Percentiles rank a stretch among this genome's conserved stretches.
These are phyloP conservation scores for Fragum sueziense DNA, from an alignment of 2,888 invertebrate species.

Conservation along the genomic window DNA sequence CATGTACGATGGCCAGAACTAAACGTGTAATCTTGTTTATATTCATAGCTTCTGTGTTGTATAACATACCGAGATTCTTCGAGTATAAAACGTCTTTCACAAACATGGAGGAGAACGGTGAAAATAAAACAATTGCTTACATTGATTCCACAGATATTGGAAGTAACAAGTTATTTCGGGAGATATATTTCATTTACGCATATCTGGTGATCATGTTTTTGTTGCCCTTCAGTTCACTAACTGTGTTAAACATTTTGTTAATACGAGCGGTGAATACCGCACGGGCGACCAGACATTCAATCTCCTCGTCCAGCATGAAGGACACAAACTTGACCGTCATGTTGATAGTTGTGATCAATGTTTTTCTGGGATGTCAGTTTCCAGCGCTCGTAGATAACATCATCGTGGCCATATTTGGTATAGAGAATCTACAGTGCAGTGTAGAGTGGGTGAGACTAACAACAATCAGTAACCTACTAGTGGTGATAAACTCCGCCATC, in stretches of 20 bases:
- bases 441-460: constrained; percentile 69
- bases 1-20: constrained; percentile 94
- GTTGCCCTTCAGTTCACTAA: constrained; percentile 76
- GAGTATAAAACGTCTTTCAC: constrained; percentile 78
- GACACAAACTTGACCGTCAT: constrained; percentile 98
- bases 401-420: constrained; percentile 72
- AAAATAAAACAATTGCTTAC: constrained; percentile 64
- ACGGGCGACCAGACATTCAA: constrained; percentile 64
- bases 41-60: constrained; percentile 90
- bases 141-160: constrained; percentile 74
- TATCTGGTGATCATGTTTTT: constrained; percentile 79
- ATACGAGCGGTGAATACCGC: constrained; percentile 77
- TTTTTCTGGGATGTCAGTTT: constrained; percentile 94
- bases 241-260: constrained; percentile 78
- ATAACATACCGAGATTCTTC: constrained; percentile 89
- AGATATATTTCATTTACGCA: constrained; percentile 79
- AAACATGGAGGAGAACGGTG: constrained; percentile 37
- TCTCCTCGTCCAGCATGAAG: constrained; percentile 83
- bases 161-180: constrained; percentile 68
- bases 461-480: constrained; percentile 74
- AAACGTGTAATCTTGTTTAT: constrained; percentile 92
- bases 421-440: constrained; percentile 62
- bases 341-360: constrained; percentile 96
- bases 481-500: constrained; percentile 78
- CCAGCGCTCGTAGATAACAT: constrained; percentile 80